phyloP scores from a whole-genome alignment of 1,140 invertebrate species.

The Tachypleus tridentatus region DNA sequence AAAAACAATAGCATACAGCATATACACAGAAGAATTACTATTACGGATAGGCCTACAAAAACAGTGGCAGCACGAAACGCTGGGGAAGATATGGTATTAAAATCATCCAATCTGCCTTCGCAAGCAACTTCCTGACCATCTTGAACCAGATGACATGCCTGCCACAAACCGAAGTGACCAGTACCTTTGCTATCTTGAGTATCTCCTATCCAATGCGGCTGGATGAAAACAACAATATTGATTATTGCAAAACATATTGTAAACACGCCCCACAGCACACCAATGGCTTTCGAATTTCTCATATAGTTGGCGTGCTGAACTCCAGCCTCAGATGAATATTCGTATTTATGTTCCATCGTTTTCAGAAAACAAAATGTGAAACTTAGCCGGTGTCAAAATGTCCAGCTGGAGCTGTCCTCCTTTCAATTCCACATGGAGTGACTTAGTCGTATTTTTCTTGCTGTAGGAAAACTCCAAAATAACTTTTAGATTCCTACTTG shows the following conservation, averaged over 20 bases:
- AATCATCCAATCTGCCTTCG: conserved; percentile 66
- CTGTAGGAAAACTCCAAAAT: no score
- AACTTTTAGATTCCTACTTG: no score
- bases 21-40: conserved; percentile 70
- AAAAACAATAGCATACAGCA: conserved; percentile 83
- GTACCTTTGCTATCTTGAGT: conserved; percentile 62
- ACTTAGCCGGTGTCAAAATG: no score
- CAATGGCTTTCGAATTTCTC: conserved; percentile 88
- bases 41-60: conserved; percentile 71
- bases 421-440: no score
- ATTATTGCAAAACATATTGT: conserved; percentile 93
- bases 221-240: conserved; percentile 82
- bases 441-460: no score
- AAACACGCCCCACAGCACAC: conserved; percentile 92
- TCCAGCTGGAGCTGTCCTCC: no score
- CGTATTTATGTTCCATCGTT: conserved; percentile 18
- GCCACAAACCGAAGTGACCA: conserved; percentile 85
- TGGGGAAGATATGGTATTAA: conserved; percentile 55
- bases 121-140: conserved; percentile 47
- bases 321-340: conserved; percentile 17
- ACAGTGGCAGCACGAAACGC: conserved; percentile 68
- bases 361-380: no score
- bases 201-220: conserved; percentile 85
- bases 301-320: conserved; percentile 79
- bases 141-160: conserved; percentile 50